Percentiles rank a stretch among this genome's conserved stretches.
phyloP scores from a whole-genome alignment of 2,888 invertebrate genomes.

The Athrips mouffetella region DNA sequence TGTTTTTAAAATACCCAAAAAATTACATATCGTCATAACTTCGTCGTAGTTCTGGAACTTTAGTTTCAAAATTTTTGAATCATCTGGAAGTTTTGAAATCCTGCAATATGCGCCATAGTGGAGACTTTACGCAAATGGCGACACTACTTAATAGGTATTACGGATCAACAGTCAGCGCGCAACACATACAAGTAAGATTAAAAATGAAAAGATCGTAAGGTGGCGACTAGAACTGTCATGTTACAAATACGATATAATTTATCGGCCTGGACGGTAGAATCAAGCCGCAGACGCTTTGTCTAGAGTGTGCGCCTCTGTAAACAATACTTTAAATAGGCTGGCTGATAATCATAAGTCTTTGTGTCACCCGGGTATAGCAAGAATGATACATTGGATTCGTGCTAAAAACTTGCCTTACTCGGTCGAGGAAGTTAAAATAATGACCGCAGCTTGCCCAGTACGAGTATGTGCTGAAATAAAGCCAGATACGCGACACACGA shows the following conservation, averaged over 20 bases:
- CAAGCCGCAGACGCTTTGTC: conserved; percentile 23
- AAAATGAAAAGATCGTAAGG: conserved; percentile 23
- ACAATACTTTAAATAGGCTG: conserved; percentile 5
- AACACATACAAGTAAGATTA: conserved; percentile 19
- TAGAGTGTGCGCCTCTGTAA: conserved; percentile 16
- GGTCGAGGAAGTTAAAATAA: conserved; percentile 16
- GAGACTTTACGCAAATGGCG: conserved; percentile 15
- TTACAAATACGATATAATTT: conserved; percentile 27
- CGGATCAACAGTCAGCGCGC: too few relatives aligned
- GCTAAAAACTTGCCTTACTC: conserved; percentile 19
- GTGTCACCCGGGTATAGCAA: conserved; percentile 1
- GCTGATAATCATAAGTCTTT: conserved; percentile 8
- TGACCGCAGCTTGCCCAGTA: conserved; percentile 17
- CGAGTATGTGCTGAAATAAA: conserved; percentile 21
- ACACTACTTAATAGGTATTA: conserved; percentile 15
- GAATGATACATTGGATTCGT: conserved; percentile 20
- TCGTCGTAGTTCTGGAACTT: too few relatives aligned
- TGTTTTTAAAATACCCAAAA: too few relatives aligned
- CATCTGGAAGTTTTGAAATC: too few relatives aligned
- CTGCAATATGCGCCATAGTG: conserved; percentile 24
- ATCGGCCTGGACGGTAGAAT: conserved; percentile 24
- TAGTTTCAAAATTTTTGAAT: too few relatives aligned
- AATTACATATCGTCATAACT: too few relatives aligned
- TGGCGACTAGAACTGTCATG: conserved; percentile 24
- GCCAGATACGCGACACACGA: conserved; percentile 13